Percentiles rank a stretch among this genome's conserved stretches.
These are phyloP conservation scores for Bombycilla garrulus DNA, from an alignment of 2,113 vertebrate genomes.

Conservation along the genomic window DNA sequence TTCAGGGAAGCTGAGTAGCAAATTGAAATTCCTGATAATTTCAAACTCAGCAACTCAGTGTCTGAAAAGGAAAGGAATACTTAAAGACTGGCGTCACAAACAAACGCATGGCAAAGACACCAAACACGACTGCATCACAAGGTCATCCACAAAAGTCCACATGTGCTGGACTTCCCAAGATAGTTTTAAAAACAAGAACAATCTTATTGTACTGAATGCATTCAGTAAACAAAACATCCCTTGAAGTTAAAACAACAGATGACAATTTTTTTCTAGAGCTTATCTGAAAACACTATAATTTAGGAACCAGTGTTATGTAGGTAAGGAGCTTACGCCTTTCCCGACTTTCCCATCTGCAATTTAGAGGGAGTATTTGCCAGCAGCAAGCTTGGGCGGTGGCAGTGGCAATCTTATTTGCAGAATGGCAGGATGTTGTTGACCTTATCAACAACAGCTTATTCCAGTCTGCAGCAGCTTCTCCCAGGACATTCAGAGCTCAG, in stretches of 20 bases:
- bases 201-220: neutral
- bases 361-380: neutral
- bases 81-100: slow-evolving; percentile 26
- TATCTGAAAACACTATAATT: neutral
- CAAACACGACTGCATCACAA: neutral
- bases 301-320: neutral
- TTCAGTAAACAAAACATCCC: slow-evolving; percentile 21
- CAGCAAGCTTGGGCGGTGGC: neutral
- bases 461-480: neutral
- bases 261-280: neutral
- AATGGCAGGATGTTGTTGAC: neutral
- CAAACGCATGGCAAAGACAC: neutral
- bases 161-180: neutral
- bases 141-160: neutral
- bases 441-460: neutral
- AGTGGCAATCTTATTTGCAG: neutral
- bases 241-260: slow-evolving; percentile 12
- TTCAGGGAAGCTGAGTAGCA: slow-evolving; percentile 46
- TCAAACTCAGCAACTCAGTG: slow-evolving; percentile 39
- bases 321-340: neutral
- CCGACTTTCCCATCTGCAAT: neutral
- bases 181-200: neutral
- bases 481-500: neutral
- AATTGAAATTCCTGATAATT: slow-evolving; percentile 61
- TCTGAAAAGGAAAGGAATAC: slow-evolving; percentile 57